These are phyloP conservation scores for Crambe crambe DNA, from an alignment of 37 sponge, comb jelly and placozoan species.

Conservation along the genomic window DNA sequence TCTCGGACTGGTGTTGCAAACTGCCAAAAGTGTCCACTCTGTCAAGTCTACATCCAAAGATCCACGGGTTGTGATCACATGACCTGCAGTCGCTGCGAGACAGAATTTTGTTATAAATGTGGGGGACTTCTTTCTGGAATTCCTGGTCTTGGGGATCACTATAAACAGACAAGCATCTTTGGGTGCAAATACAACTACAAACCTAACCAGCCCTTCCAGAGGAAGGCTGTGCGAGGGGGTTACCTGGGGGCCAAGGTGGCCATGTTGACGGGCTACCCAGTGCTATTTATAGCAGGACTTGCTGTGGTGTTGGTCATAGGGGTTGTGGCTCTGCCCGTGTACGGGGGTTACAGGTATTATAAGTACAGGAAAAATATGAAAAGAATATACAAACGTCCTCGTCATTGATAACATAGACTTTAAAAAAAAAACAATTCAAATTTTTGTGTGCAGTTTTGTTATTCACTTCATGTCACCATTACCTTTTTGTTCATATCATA, in stretches of 20 bases:
- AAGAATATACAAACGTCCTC: neutral
- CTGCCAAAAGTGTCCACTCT: constrained; percentile 76
- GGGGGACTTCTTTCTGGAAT: constrained; percentile 39
- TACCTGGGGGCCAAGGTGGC: constrained; percentile 56
- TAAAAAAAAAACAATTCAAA: neutral
- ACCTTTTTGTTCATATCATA: neutral
- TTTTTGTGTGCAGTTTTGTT: neutral
- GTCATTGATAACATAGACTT: neutral
- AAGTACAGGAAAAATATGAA: constrained; percentile 29
- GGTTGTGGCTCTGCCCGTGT: constrained; percentile 61
- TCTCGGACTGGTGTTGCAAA: constrained; percentile 41
- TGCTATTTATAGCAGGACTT: constrained; percentile 44
- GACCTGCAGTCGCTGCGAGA: constrained; percentile 74
- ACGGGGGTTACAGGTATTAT: constrained; percentile 55
- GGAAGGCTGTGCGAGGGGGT: constrained; percentile 46
- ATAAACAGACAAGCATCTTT: constrained; percentile 31
- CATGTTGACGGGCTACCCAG: constrained; percentile 43
- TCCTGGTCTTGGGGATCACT: constrained; percentile 56
- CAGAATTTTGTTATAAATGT: constrained; percentile 83
- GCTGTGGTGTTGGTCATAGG: constrained; percentile 51
- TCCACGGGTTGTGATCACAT: constrained; percentile 80
- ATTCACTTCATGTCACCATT: neutral
- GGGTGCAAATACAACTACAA: constrained; percentile 75
- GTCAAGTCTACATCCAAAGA: constrained; percentile 75
- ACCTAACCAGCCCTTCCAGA: neutral